These are phyloP conservation scores for Andinoacara biseriatus DNA, from an alignment of 2,113 vertebrate genomes.

Conservation along the genomic window DNA sequence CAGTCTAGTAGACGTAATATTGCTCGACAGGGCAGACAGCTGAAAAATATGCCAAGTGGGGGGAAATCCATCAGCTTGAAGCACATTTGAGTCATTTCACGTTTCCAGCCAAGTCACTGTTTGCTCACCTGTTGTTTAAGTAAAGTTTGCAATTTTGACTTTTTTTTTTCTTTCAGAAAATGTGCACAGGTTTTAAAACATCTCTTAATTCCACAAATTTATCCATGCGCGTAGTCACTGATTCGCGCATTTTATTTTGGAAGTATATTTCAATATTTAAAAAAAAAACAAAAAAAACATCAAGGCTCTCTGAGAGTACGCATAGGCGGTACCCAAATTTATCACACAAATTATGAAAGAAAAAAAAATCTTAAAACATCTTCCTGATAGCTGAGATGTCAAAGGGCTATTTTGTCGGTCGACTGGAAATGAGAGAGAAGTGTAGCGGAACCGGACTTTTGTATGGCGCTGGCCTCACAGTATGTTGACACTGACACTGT, in stretches of 20 bases:
- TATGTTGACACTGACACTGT: constrained; percentile 44
- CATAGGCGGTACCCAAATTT: constrained; percentile 22
- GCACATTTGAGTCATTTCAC: constrained; percentile 14
- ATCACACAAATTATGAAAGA: neutral
- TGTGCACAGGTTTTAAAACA: neutral
- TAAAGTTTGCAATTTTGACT: neutral
- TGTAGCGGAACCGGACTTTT: constrained; percentile 51
- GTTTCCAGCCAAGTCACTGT: constrained; percentile 20
- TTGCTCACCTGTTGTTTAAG: constrained; percentile 26
- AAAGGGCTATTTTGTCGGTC: neutral
- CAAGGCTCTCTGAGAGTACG: neutral
- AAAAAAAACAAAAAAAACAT: neutral
- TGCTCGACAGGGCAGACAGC: constrained; percentile 22
- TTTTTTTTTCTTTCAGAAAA: neutral
- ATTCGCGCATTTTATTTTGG: neutral
- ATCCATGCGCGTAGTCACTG: too few species aligned
- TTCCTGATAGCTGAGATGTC: constrained; percentile 28
- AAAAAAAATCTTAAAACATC: constrained; percentile 16
- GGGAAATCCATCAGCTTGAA: constrained; percentile 28
- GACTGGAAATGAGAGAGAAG: constrained; percentile 3
- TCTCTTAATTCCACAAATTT: neutral
- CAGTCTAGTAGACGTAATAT: neutral
- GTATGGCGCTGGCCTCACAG: constrained; percentile 50
- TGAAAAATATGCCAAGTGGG: constrained; percentile 33
- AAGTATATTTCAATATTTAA: neutral